Base-by-base conservation (phyloP, 2,888 invertebrate species). In the Hirtodrosophila cameraria region DNA sequence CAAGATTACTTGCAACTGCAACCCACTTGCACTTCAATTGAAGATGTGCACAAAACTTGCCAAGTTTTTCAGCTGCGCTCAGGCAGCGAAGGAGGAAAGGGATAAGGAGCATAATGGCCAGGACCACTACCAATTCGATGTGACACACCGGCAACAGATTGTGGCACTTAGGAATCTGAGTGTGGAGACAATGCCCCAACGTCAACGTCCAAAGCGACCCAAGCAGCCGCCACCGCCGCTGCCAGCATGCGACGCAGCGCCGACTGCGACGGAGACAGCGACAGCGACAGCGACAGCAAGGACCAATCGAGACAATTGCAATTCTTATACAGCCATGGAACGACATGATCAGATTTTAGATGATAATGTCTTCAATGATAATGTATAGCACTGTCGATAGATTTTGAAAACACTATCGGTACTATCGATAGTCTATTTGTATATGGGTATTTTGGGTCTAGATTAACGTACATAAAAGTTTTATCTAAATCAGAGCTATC, bases 1-100 rank as follows among this genome's bases (percentile, higher is more conserved):
- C 0, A 3, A 25, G 1, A 1, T 18, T 1, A 23, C 9, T 3
- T 1, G 27, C 4, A 4, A 7, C 7, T 6, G 23, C 3, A 7
- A 41, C 6, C 13, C 41, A 42, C 35, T 36, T 45, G 9, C 3
- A 2, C 1, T 16, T 12, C 23, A 20, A 6, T 23, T 23, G 23
- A 7, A 49, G 50, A 70, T 74, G 78, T 81, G 84, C 42, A 36
- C 35, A 4, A 63, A 39, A 16, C 36, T 78, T 28, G 45, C 33
- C 35, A 61, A 53, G 18, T 55, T 63, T 13, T 72, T 78, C 9
- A 39, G 57, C 42, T 78, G 77, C 52, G 57, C 63, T 4, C 42
- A 54, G 6, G 30, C 45, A 11, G 18, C 15, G 16, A 25, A 38
- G 5, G 46, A 54, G n/a, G 41, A 45, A 4, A 41, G 49, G 13